Percentiles rank a stretch among this genome's conserved stretches.
phyloP scores from a whole-genome alignment of 2,888 invertebrate species.

The Rhagonycha lutea region DNA sequence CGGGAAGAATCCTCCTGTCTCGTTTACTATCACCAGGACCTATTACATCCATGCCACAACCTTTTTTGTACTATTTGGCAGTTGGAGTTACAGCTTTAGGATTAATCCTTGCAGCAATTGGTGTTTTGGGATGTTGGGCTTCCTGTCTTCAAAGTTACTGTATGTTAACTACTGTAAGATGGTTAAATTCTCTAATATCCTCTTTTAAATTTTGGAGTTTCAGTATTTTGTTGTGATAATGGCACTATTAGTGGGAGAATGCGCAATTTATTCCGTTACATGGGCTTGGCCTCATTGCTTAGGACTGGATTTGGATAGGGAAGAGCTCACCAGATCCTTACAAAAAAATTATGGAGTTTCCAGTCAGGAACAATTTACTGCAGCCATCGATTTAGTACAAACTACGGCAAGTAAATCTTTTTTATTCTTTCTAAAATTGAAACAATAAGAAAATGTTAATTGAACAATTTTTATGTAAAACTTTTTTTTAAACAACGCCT shows the following conservation, averaged over 20 bases:
- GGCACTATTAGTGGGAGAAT: slow-evolving; percentile 69
- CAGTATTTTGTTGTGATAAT: slow-evolving; percentile 76
- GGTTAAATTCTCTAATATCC: not conserved
- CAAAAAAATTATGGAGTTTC: slow-evolving; percentile 79
- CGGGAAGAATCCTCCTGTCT: slow-evolving; percentile 72
- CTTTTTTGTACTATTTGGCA: slow-evolving; percentile 77
- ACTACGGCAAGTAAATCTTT: slow-evolving; percentile 54
- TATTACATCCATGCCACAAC: slow-evolving; percentile 66
- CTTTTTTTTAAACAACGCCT: not conserved
- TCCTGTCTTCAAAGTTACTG: slow-evolving; percentile 76
- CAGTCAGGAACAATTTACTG: slow-evolving; percentile 75
- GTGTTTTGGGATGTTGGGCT: slow-evolving; percentile 82
- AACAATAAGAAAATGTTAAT: not conserved
- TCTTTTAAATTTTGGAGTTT: slow-evolving; percentile 37
- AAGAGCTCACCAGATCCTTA: slow-evolving; percentile 70
- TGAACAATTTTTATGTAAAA: not conserved
- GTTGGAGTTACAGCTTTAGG: slow-evolving; percentile 72
- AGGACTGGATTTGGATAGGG: slow-evolving; percentile 70
- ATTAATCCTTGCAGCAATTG: slow-evolving; percentile 67
- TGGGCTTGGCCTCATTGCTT: slow-evolving; percentile 79
- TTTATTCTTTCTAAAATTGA: not conserved
- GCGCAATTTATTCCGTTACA: slow-evolving; percentile 70
- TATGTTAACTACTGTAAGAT: slow-evolving; percentile 70
- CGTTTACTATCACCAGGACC: slow-evolving; percentile 69
- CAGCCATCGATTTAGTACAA: slow-evolving; percentile 80